These are phyloP conservation scores for Corythucha ciliata DNA, from an alignment of 2,888 invertebrate genomes.

Conservation along the genomic window DNA sequence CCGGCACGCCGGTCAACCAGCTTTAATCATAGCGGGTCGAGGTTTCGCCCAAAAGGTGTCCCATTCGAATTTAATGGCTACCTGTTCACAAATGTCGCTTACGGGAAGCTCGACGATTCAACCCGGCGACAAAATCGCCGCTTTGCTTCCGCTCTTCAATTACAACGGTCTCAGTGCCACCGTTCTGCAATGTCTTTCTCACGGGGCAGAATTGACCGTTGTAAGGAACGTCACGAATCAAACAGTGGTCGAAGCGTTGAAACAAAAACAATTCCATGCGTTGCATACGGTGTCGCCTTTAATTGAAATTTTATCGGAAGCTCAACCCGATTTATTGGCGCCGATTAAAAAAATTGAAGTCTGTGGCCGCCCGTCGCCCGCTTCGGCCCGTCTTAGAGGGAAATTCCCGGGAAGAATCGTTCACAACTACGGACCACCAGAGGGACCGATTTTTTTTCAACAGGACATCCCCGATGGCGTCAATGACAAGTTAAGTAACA, in stretches of 20 bases:
- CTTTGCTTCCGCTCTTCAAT: constrained; percentile 68
- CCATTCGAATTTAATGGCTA: constrained; percentile 41
- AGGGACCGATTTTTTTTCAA: constrained; percentile 26
- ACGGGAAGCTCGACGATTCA: constrained; percentile 37
- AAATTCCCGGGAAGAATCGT: constrained; percentile 19
- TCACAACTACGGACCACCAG: constrained; percentile 27
- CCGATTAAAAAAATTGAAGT: constrained; percentile 22
- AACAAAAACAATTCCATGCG: constrained; percentile 46
- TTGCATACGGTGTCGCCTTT: constrained; percentile 17
- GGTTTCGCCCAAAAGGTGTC: constrained; percentile 48
- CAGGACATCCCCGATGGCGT: constrained; percentile 16
- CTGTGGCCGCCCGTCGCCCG: constrained; percentile 12
- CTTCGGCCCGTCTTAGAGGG: constrained; percentile 9
- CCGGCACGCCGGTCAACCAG: constrained; percentile 16
- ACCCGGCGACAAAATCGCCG: constrained; percentile 49
- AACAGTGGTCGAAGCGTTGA: constrained; percentile 53
- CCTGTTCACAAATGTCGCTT: constrained; percentile 29
- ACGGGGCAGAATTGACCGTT: constrained; percentile 55
- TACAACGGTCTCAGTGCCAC: constrained; percentile 66
- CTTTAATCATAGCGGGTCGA: constrained; percentile 17
- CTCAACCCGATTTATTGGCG: constrained; percentile 13
- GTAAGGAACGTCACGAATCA: constrained; percentile 66
- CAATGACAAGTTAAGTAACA: too few relatives aligned
- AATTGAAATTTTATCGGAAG: constrained; percentile 6
- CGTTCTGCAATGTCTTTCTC: constrained; percentile 50